Evolutionary conservation across 1,140 invertebrate species (phyloP).

Genomic region (Oreohelix idahoensis): DNA sequence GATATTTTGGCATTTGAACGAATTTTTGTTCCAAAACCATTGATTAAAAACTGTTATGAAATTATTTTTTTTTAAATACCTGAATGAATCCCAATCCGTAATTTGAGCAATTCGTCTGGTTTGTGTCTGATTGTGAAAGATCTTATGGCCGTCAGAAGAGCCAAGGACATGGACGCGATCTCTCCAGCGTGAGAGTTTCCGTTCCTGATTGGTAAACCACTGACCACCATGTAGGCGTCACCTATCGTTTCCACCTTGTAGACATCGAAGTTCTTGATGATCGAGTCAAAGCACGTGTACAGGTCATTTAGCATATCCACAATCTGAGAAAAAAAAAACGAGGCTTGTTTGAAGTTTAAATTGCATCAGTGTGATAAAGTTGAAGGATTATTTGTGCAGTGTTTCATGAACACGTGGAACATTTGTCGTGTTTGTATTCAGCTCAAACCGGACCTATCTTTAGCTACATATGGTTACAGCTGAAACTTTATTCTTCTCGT

Average conservation of each 20-base stretch:
- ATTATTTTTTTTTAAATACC: too few relatives aligned
- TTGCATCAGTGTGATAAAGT: too few relatives aligned
- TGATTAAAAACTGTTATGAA: too few relatives aligned
- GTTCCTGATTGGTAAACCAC: slow-evolving; percentile 90
- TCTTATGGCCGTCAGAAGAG: slow-evolving; percentile 86
- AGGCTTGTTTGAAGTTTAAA: too few relatives aligned
- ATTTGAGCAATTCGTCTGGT: slow-evolving; percentile 85
- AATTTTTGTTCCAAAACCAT: too few relatives aligned
- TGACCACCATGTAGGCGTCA: slow-evolving; percentile 70
- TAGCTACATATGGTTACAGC: too few relatives aligned
- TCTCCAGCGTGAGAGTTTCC: slow-evolving; percentile 92
- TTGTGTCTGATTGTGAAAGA: slow-evolving; percentile 89
- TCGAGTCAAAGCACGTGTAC: slow-evolving; percentile 69
- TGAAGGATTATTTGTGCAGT: too few relatives aligned
- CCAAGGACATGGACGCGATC: slow-evolving; percentile 88
- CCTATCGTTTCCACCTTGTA: slow-evolving; percentile 69
- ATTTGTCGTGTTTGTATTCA: too few relatives aligned
- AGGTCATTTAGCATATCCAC: slow-evolving; percentile 69
- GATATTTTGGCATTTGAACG: too few relatives aligned
- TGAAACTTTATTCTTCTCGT: too few relatives aligned
- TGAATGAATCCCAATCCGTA: slow-evolving; percentile 94
- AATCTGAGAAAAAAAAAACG: slow-evolving; percentile 77
- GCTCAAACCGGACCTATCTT: too few relatives aligned
- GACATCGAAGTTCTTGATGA: slow-evolving; percentile 68
- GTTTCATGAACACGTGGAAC: too few relatives aligned